phyloP scores from a whole-genome alignment of 2,888 invertebrate genomes.

The Drosophila monieri region DNA sequence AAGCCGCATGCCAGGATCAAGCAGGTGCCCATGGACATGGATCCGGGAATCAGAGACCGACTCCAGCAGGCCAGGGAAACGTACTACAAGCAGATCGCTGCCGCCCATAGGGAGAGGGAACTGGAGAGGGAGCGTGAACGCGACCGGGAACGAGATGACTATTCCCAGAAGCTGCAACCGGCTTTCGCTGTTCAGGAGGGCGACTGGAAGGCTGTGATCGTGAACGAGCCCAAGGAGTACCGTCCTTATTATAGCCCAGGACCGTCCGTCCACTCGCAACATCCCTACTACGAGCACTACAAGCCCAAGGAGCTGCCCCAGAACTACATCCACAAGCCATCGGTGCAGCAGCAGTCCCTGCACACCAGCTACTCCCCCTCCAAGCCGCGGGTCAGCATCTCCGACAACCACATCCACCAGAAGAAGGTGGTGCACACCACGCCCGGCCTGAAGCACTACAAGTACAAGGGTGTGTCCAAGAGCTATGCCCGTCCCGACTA shows the following conservation, averaged over 20 bases:
- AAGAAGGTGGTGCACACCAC: constrained; percentile 83
- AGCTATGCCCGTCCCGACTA: constrained; percentile 74
- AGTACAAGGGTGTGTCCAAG: constrained; percentile 64
- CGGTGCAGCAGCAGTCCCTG: constrained; percentile 46
- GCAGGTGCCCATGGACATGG: constrained; percentile 82
- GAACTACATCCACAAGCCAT: constrained; percentile 60
- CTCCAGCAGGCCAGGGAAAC: constrained; percentile 73
- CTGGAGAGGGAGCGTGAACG: constrained; percentile 27
- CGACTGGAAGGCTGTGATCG: constrained; percentile 81
- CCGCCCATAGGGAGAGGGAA: constrained; percentile 51
- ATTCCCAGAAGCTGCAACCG: constrained; percentile 59
- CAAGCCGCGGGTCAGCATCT: constrained; percentile 59
- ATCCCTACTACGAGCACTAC: constrained; percentile 69
- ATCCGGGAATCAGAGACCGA: constrained; percentile 74
- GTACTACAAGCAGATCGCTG: constrained; percentile 75
- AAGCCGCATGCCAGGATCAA: constrained; percentile 82
- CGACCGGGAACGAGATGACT: constrained; percentile 54
- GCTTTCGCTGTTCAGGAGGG: constrained; percentile 70
- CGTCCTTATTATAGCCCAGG: constrained; percentile 59
- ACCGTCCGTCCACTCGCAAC: constrained; percentile 42
- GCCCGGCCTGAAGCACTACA: constrained; percentile 85
- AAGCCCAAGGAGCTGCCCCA: constrained; percentile 60
- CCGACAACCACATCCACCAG: constrained; percentile 79
- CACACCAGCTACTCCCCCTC: constrained; percentile 73
- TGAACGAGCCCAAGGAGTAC: constrained; percentile 68